Evolutionary conservation across 2,888 invertebrate species (phyloP).

Genomic region (Eupsilia transversa): DNA sequence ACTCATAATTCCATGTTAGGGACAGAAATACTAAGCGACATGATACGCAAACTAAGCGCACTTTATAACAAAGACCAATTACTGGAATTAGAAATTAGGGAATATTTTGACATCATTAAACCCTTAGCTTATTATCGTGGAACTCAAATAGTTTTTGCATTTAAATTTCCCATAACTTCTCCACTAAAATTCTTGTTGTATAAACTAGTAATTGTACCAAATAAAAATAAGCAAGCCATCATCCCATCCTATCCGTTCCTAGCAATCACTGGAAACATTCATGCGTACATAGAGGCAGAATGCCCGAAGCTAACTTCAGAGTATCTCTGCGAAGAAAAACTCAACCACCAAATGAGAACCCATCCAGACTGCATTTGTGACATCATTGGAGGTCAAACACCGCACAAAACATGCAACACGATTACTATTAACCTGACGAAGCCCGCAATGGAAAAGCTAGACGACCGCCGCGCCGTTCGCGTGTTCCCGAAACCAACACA

Average conservation of each 20-base stretch:
- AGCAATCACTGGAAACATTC: conserved; percentile 10
- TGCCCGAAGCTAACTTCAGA: conserved; percentile 8
- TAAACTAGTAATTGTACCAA: conserved; percentile 1
- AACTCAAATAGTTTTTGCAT: background rate
- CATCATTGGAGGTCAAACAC: too few relatives aligned
- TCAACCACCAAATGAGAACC: conserved; percentile 7
- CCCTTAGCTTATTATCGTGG: background rate
- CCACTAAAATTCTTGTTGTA: background rate
- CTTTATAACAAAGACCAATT: background rate
- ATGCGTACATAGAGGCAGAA: background rate
- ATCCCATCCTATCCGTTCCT: conserved; percentile 2
- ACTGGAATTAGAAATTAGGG: background rate
- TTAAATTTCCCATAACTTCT: background rate
- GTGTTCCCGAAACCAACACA: too few relatives aligned
- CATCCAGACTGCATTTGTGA: background rate
- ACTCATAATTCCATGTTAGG: conserved; percentile 10
- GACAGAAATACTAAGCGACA: background rate
- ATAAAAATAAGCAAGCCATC: background rate
- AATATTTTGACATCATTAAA: background rate
- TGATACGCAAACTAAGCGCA: background rate
- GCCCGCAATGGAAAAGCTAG: background rate
- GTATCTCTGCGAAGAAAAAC: too few relatives aligned
- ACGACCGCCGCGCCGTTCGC: too few relatives aligned
- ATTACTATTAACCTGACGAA: background rate
- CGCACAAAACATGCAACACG: too few relatives aligned